Conservation (phyloP, 2,888 invertebrate genomes). For the Scaptomyza reducta region DNA sequence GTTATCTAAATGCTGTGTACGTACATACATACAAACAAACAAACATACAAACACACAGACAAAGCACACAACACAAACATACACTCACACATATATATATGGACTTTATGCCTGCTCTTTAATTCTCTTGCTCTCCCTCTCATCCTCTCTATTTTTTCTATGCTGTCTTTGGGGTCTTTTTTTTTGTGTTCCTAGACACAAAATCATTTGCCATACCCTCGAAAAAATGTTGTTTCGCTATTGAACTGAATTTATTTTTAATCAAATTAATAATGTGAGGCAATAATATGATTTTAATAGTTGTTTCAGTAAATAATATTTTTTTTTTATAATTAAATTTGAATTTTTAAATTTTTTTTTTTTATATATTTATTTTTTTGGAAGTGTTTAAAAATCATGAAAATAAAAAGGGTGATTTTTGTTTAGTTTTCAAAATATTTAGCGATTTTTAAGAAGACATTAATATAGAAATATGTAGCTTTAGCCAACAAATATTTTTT, state of each 20-base stretch:
- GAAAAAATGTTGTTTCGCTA: constrained; percentile 6
- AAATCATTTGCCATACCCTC: constrained; percentile 11
- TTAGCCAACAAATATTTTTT: no score
- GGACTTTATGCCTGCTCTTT: constrained; percentile 6
- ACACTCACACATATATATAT: neutral
- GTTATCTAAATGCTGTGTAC: constrained; percentile 75
- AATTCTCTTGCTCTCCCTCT: constrained; percentile 7
- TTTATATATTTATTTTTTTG: no score
- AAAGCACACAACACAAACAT: neutral
- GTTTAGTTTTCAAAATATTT: no score
- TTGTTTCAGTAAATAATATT: no score
- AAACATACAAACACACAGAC: neutral
- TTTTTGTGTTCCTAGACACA: constrained; percentile 12
- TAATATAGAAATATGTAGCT: no score
- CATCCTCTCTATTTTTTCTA: constrained; percentile 1
- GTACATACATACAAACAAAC: constrained; percentile 9
- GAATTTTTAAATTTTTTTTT: no score
- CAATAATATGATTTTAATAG: no score
- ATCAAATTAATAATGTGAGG: neutral
- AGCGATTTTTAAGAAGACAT: no score
- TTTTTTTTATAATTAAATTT: no score
- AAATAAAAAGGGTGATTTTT: no score
- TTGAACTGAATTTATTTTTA: neutral
- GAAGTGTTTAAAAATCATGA: no score
- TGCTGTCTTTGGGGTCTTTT: constrained; percentile 31